Evolutionary conservation across 2,113 vertebrate species (phyloP).

Genomic region (Anoura caudifer): DNA sequence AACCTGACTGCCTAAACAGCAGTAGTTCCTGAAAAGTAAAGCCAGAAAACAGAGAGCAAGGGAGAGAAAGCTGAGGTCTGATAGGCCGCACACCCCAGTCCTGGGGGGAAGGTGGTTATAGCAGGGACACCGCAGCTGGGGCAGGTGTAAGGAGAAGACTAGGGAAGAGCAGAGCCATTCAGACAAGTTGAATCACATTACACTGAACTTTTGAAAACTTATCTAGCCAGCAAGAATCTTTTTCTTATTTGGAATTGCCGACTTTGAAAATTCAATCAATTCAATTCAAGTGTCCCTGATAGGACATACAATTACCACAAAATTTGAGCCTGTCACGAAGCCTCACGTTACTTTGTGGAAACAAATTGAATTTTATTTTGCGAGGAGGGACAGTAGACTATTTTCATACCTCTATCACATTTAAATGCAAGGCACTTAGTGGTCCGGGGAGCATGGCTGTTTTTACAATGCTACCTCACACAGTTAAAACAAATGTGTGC

Average conservation of each 20-base stretch:
- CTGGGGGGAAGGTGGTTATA: not conserved
- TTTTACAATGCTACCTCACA: not conserved
- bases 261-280: not conserved
- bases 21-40: not conserved
- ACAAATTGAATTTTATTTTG: not conserved
- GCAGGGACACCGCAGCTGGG: not conserved
- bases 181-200: not conserved
- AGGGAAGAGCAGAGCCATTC: not conserved
- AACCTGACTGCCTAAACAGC: not conserved
- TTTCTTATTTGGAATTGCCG: not conserved
- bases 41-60: not conserved
- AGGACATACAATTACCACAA: not conserved
- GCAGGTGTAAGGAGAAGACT: not conserved
- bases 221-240: not conserved
- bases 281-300: not conserved
- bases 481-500: not conserved
- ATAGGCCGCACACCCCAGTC: no score
- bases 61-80: not conserved
- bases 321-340: not conserved
- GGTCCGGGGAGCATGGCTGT: not conserved
- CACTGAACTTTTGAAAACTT: not conserved
- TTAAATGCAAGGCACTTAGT: not conserved
- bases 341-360: not conserved
- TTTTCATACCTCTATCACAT: not conserved
- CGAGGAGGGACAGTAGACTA: not conserved